Evolutionary conservation across 1,140 invertebrate species (phyloP).

Genomic region (Macrobrachium rosenbergii): DNA sequence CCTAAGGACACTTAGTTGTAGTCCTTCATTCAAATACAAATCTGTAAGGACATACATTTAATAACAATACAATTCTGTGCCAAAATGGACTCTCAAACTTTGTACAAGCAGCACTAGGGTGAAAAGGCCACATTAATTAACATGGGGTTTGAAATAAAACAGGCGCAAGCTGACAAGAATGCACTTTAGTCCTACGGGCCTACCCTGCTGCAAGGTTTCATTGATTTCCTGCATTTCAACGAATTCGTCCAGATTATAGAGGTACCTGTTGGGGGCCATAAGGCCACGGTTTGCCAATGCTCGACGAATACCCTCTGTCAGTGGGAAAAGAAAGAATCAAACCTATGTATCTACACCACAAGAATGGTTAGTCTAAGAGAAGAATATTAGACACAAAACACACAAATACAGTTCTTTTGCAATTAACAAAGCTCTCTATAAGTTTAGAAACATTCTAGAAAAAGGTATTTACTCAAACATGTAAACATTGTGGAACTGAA

Average conservation of each 20-base stretch:
- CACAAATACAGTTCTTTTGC: too few relatives aligned
- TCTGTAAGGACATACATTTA: too few relatives aligned
- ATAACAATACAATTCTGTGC: constrained; percentile 20
- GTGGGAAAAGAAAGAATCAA: constrained; percentile 41
- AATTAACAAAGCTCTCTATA: too few relatives aligned
- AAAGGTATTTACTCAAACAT: too few relatives aligned
- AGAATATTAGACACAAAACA: not conserved
- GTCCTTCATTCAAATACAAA: too few relatives aligned
- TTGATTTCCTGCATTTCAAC: constrained; percentile 65
- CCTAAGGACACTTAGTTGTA: too few relatives aligned
- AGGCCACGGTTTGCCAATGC: constrained; percentile 62
- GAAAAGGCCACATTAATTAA: constrained; percentile 21
- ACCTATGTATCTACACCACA: constrained; percentile 23
- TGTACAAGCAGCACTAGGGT: constrained; percentile 34
- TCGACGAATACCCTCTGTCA: constrained; percentile 65
- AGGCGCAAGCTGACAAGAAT: constrained; percentile 37
- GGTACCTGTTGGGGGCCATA: constrained; percentile 64
- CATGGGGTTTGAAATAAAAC: constrained; percentile 16
- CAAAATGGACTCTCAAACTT: constrained; percentile 11
- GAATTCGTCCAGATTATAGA: constrained; percentile 66
- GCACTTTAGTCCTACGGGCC: constrained; percentile 37
- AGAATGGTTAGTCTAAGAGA: constrained; percentile 31
- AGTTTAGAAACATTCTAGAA: too few relatives aligned
- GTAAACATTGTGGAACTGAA: too few relatives aligned
- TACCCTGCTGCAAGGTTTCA: constrained; percentile 64